These are phyloP conservation scores for Epirrhoe alternata DNA, from an alignment of 2,888 invertebrate species.

Conservation along the genomic window DNA sequence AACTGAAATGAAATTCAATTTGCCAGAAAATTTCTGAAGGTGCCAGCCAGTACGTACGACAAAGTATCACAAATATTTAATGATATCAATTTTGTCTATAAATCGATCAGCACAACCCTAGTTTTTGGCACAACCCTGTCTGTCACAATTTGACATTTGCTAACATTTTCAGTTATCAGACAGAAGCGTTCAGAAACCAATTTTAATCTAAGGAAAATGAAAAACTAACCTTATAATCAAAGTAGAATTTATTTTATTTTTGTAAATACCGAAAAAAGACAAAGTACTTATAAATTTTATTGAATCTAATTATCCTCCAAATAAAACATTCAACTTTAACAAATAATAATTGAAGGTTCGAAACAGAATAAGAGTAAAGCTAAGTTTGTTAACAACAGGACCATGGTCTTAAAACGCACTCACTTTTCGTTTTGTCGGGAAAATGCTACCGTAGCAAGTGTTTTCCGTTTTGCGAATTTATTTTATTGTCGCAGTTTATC, in stretches of 20 bases:
- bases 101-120: background rate
- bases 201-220: background rate
- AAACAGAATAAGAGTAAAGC: too few relatives aligned
- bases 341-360: too few relatives aligned
- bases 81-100: background rate
- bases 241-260: too few relatives aligned
- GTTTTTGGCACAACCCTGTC: background rate
- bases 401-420: constrained; percentile 15
- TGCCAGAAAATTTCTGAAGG: too few relatives aligned
- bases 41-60: too few relatives aligned
- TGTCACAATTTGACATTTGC: constrained; percentile 5
- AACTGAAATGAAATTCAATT: too few relatives aligned
- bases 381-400: background rate
- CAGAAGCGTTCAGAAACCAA: constrained; percentile 1
- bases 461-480: constrained; percentile 39
- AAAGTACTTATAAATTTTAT: too few relatives aligned
- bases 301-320: too few relatives aligned
- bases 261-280: too few relatives aligned
- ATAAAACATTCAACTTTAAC: too few relatives aligned
- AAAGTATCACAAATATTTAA: too few relatives aligned
- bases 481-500: constrained; percentile 49
- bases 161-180: constrained; percentile 1
- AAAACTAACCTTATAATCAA: background rate
- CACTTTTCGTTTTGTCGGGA: constrained; percentile 25
- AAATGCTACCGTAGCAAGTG: constrained; percentile 33